A percentile compares a stretch with the other conserved stretches of the same genome.
Evolutionary conservation across 2,888 invertebrate species (phyloP).

Genomic region (Cephus nigrinus): DNA sequence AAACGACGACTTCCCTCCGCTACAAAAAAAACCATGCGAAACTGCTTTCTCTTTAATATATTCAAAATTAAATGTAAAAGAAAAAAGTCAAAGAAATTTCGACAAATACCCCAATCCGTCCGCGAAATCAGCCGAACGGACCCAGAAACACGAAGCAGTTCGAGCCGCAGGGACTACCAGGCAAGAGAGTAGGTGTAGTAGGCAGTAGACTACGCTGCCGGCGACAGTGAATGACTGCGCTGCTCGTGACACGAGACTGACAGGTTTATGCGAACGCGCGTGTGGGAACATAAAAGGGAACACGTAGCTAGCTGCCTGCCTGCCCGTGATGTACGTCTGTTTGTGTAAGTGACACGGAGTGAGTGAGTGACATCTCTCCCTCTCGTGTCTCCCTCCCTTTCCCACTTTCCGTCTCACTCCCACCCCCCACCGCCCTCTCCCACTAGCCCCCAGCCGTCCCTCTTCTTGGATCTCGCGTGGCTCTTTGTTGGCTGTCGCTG

Average conservation of each 20-base stretch:
- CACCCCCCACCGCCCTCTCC: slow-evolving; percentile 22
- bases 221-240: slow-evolving; percentile 65
- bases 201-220: slow-evolving; percentile 38
- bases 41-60: no score
- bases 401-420: slow-evolving; percentile 8
- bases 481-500: slow-evolving; percentile 46
- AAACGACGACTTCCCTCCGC: no score
- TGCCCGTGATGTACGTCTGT: slow-evolving; percentile 65
- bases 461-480: slow-evolving; percentile 19
- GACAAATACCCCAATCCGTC: no score
- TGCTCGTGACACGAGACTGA: slow-evolving; percentile 66
- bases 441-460: slow-evolving; percentile 26
- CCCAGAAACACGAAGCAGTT: no score
- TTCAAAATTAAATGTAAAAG: neutral
- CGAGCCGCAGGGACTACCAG: no score
- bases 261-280: slow-evolving; percentile 64
- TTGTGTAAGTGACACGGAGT: slow-evolving; percentile 65
- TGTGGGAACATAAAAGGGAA: slow-evolving; percentile 64
- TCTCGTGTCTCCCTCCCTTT: slow-evolving; percentile 22
- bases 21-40: no score
- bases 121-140: no score
- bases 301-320: slow-evolving; percentile 50
- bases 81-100: neutral
- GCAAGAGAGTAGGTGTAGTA: no score
- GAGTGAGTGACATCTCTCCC: slow-evolving; percentile 61